phyloP scores from a whole-genome alignment of 2,113 vertebrate species.

The Siniperca knerii region DNA sequence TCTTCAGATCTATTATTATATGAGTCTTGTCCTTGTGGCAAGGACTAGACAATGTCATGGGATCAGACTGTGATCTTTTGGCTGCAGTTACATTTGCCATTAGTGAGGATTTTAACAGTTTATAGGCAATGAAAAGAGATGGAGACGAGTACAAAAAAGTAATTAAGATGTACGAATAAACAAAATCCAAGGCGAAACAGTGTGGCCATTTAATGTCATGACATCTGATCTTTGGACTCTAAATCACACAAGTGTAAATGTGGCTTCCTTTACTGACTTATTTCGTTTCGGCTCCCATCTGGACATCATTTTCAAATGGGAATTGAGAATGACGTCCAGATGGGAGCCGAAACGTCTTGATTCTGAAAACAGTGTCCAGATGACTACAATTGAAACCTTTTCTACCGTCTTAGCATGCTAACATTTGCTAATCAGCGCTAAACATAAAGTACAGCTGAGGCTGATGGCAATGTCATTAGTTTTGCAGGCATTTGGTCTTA shows the following conservation, averaged over 20 bases:
- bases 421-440: neutral
- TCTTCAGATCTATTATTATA: slow-evolving; percentile 25
- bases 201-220: neutral
- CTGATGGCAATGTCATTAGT: neutral
- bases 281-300: too few relatives aligned
- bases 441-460: neutral
- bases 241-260: neutral
- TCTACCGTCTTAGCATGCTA: neutral
- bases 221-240: neutral
- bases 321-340: too few relatives aligned
- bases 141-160: neutral
- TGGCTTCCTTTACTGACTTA: neutral
- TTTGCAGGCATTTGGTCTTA: neutral
- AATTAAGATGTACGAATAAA: neutral
- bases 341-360: too few relatives aligned
- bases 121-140: neutral
- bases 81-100: slow-evolving; percentile 45
- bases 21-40: slow-evolving; percentile 48
- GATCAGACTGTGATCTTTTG: slow-evolving; percentile 47
- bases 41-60: slow-evolving; percentile 61
- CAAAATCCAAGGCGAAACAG: neutral
- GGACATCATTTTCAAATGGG: too few relatives aligned
- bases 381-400: neutral
- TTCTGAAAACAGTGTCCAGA: too few relatives aligned
- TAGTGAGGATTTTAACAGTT: slow-evolving; percentile 13